Base-by-base conservation (phyloP, 2,888 invertebrate species). In the Linyphia triangularis region DNA sequence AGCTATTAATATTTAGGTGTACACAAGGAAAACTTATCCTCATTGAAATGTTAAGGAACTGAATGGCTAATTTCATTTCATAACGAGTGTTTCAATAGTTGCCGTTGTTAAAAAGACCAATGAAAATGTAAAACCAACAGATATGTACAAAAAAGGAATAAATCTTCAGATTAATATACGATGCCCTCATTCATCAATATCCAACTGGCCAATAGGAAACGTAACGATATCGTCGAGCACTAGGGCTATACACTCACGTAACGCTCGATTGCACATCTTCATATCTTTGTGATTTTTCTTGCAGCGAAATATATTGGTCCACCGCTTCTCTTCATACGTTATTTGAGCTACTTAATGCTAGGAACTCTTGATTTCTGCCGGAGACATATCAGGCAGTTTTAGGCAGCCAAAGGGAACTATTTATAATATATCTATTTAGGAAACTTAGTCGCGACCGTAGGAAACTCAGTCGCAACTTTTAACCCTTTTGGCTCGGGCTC, bases 351-450 rank as follows among this genome's bases (percentile, higher is more conserved):
- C 89, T 88, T 82, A 84, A 77, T 77, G 51, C 79, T 89, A 89
- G 89, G 89, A 89, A 89, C 89, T 89, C 89, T 89, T 83, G 89
- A 79, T 78, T 79, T 79, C 83, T 88, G 84, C 89, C 84, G 77
- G 73, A 72, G 88, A 88, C 83, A 88, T 65, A 75, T 67, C 77
- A 83, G 84, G 89, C 89, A 89, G 89, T 84, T 78, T 61, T 43
- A 88, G 86, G 86, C 86, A 81, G 81, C 86, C 86, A 88, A 82
- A 81, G 81, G 81, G 77, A 30, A 33, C 63, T 63, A 28, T 78
- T 33, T 37, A 30, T 70, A 63, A 79, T 77, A 67, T 85, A 77
- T 85, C 67, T 67, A 72, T 85, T 57, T 77, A 77, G 37, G 77
- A 72, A 83, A 83, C 75, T 85, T 77, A 77, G 75, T 81, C 73